Conservation (phyloP, 2,888 invertebrate genomes). For the Lepidocyrtoides sp. region DNA sequence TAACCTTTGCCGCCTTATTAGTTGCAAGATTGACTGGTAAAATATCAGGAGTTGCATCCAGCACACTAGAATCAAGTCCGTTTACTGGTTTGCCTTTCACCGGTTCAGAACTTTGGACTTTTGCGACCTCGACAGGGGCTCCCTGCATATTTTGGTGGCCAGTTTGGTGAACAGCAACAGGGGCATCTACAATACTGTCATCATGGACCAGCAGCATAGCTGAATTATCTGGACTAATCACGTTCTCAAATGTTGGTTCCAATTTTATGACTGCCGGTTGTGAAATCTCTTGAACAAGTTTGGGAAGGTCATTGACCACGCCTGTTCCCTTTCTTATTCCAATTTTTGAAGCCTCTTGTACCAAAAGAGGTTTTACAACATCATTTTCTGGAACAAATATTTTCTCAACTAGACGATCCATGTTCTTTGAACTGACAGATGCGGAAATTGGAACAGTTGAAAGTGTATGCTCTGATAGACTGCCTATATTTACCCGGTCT, state of each 20-base stretch:
- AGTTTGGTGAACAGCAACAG: neutral
- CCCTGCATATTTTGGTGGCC: neutral
- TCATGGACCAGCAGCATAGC: neutral
- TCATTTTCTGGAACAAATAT: neutral
- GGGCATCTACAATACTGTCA: neutral
- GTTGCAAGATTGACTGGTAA: too few species aligned
- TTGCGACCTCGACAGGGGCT: neutral
- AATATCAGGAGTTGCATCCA: neutral
- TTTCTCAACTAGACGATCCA: neutral
- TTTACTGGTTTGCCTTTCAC: neutral
- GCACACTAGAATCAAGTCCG: neutral
- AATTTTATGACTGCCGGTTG: neutral
- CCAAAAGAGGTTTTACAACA: too few species aligned
- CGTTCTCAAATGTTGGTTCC: neutral
- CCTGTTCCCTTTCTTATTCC: neutral
- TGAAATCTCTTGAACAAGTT: neutral
- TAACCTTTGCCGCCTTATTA: too few species aligned
- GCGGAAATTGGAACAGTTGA: neutral
- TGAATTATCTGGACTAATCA: neutral
- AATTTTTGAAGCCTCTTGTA: neutral
- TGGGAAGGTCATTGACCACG: neutral
- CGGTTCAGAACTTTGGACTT: neutral
- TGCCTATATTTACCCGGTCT: neutral
- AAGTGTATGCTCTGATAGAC: neutral
- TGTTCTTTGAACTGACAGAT: neutral